A percentile compares a stretch with the other conserved stretches of the same genome.
Conservation (phyloP, 2,888 invertebrate species). For the Latrodectus elegans region DNA sequence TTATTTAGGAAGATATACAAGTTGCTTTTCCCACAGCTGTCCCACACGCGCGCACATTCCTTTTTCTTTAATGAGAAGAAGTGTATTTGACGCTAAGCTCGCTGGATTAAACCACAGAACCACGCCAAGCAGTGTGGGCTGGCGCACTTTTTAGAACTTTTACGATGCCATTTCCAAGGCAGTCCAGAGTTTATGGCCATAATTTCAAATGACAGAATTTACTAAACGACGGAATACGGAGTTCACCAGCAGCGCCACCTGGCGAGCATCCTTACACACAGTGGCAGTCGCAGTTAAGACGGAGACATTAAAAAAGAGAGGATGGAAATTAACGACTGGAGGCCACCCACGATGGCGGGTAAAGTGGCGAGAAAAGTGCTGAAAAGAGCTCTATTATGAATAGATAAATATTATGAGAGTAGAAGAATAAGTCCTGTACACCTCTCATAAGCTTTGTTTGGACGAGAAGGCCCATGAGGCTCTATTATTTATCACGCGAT, state of each 20-base stretch:
- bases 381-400: slow-evolving; percentile 38
- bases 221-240: slow-evolving; percentile 20
- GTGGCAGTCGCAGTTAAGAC: slow-evolving; percentile 41
- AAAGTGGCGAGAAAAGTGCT: slow-evolving; percentile 23
- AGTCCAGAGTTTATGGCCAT: slow-evolving; percentile 33
- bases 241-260: slow-evolving; percentile 44
- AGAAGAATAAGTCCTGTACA: background rate
- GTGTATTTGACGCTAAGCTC: no score
- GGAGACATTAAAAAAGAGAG: slow-evolving; percentile 14
- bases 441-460: slow-evolving; percentile 1
- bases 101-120: slow-evolving; percentile 32
- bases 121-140: slow-evolving; percentile 31
- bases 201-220: slow-evolving; percentile 38
- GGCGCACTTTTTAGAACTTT: slow-evolving; percentile 34
- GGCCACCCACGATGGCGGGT: slow-evolving; percentile 53
- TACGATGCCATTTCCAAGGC: slow-evolving; percentile 35
- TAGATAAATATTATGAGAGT: slow-evolving; percentile 19
- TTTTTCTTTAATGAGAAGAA: no score
- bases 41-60: no score
- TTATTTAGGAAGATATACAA: no score
- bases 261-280: slow-evolving; percentile 25
- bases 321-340: slow-evolving; percentile 26
- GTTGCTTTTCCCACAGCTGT: no score
- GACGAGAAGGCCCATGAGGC: background rate
- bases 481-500: background rate